Conservation (phyloP, 2,888 invertebrate genomes). For the Trachelus iudaicus region DNA sequence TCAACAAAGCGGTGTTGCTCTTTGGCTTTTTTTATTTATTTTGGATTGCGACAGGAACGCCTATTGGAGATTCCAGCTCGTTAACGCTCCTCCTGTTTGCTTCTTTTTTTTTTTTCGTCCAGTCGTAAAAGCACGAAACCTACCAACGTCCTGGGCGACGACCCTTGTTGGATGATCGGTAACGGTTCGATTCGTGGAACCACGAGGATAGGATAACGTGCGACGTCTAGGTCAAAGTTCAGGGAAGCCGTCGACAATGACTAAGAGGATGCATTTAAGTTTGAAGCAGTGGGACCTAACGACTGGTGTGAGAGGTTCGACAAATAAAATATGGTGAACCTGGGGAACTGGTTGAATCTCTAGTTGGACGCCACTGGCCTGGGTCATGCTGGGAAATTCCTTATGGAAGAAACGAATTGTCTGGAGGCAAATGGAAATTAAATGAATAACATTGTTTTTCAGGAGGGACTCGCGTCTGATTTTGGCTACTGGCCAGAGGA, state of each 20-base stretch:
- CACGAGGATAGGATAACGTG: neutral
- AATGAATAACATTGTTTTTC: slow-evolving; percentile 40
- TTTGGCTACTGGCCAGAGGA: neutral
- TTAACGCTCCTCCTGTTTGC: neutral
- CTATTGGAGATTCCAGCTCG: neutral
- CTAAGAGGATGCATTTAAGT: neutral
- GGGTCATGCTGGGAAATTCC: neutral
- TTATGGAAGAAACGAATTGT: slow-evolving; percentile 12
- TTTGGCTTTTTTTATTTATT: neutral
- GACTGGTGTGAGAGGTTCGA: neutral
- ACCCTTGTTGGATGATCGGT: neutral
- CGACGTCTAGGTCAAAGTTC: neutral
- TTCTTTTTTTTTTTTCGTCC: neutral
- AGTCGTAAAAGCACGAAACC: neutral
- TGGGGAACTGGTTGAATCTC: neutral
- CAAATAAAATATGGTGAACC: neutral
- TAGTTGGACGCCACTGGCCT: neutral
- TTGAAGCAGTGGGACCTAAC: neutral
- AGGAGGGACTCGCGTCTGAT: slow-evolving; percentile 2
- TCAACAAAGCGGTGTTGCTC: neutral
- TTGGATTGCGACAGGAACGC: neutral
- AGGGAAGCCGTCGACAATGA: neutral
- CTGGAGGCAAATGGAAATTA: slow-evolving; percentile 38
- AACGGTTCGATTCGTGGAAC: neutral
- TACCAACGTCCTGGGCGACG: neutral